Conservation (phyloP, 2,888 invertebrate genomes). For the Craniophora ligustri region DNA sequence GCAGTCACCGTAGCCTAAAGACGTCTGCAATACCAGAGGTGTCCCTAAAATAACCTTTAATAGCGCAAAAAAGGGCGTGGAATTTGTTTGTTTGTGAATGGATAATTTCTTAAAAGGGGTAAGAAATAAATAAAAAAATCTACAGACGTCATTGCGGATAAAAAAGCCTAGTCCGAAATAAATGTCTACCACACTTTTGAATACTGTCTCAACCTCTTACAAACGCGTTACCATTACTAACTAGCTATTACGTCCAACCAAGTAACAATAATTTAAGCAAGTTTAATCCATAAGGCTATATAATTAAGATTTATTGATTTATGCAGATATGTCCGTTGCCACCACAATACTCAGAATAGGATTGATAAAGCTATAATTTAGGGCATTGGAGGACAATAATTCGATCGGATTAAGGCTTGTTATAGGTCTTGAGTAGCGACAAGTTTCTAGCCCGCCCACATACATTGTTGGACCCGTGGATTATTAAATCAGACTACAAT, state of each 20-base stretch:
- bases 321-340: slow-evolving; percentile 29
- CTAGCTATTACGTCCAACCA: slow-evolving; percentile 6
- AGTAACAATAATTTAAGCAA: slow-evolving; percentile 19
- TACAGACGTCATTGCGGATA: too few species aligned
- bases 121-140: too few species aligned
- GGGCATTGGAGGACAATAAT: slow-evolving; percentile 38
- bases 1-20: too few species aligned
- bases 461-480: slow-evolving; percentile 28
- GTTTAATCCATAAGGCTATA: slow-evolving; percentile 28
- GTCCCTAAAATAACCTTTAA: too few species aligned
- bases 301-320: slow-evolving; percentile 41
- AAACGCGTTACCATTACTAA: too few species aligned
- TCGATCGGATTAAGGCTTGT: slow-evolving; percentile 48
- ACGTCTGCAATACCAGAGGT: too few species aligned
- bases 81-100: too few species aligned
- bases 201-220: neutral
- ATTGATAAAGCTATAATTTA: slow-evolving; percentile 50
- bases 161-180: too few species aligned
- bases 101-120: too few species aligned
- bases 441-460: slow-evolving; percentile 41
- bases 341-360: slow-evolving; percentile 28
- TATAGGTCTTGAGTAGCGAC: slow-evolving; percentile 38
- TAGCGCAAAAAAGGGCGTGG: too few species aligned
- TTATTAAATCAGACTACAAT: slow-evolving; percentile 33
- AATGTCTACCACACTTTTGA: too few species aligned